Percentiles rank a stretch among this genome's conserved stretches.
Evolutionary conservation across 2,888 invertebrate genomes (phyloP).

Genomic region (Orthosia gothica): DNA sequence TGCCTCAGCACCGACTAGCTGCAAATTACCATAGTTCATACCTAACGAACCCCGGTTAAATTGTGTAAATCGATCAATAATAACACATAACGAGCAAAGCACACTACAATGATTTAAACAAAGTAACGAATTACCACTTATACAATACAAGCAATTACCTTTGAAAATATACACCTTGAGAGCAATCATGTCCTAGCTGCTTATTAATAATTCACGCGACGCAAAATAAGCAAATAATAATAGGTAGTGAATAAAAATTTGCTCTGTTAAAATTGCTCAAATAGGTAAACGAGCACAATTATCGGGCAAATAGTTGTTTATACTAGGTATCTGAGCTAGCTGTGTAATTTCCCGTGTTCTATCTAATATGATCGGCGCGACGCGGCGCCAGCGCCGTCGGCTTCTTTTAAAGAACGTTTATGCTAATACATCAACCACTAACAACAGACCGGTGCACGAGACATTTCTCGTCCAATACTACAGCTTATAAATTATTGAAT

Average conservation of each 20-base stretch:
- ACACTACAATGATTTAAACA: constrained; percentile 65
- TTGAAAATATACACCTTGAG: constrained; percentile 66
- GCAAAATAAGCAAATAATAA: constrained; percentile 71
- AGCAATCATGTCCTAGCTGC: constrained; percentile 66
- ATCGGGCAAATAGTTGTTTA: constrained; percentile 85
- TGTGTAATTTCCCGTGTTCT: constrained; percentile 88
- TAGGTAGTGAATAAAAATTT: constrained; percentile 73
- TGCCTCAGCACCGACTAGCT: constrained; percentile 69
- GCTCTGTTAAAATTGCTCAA: constrained; percentile 75
- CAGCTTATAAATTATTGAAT: constrained; percentile 87
- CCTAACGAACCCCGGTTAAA: constrained; percentile 71
- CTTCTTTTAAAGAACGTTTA: constrained; percentile 86
- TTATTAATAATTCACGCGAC: constrained; percentile 68
- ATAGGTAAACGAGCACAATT: constrained; percentile 85
- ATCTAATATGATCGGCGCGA: constrained; percentile 87
- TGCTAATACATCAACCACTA: constrained; percentile 84
- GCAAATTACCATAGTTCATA: constrained; percentile 80
- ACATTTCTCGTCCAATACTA: constrained; percentile 79
- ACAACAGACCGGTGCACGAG: constrained; percentile 65
- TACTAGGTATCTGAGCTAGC: constrained; percentile 84
- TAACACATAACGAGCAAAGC: constrained; percentile 67
- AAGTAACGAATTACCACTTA: constrained; percentile 69
- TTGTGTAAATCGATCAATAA: constrained; percentile 73
- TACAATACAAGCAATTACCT: constrained; percentile 68
- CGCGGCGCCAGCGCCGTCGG: constrained; percentile 88